phyloP scores from a whole-genome alignment of 2,113 vertebrate species.

The Antennarius striatus region DNA sequence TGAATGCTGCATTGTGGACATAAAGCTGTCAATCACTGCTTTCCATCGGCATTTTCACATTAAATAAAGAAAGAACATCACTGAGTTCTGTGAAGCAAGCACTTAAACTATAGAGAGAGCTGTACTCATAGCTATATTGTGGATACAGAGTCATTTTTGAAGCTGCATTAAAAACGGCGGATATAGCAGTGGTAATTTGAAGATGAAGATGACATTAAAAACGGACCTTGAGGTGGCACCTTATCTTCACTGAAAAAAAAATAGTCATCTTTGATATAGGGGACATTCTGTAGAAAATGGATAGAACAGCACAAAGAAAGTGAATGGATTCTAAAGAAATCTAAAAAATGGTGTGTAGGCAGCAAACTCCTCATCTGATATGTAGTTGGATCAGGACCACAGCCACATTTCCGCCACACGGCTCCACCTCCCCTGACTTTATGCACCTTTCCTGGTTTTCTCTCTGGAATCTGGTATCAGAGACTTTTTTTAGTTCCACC shows the following conservation, averaged over 20 bases:
- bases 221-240: slow-evolving; percentile 1
- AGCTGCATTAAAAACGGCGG: neutral
- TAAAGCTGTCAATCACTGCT: slow-evolving; percentile 17
- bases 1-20: slow-evolving; percentile 17
- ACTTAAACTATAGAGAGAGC: neutral
- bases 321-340: slow-evolving; percentile 19
- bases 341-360: neutral
- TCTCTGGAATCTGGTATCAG: too few species aligned
- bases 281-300: slow-evolving; percentile 18
- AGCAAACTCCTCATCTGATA: too few species aligned
- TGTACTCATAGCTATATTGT: neutral
- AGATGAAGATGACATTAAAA: too few species aligned
- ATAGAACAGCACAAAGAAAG: slow-evolving; percentile 6
- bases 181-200: too few species aligned
- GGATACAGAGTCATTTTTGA: neutral
- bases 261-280: slow-evolving; percentile 13
- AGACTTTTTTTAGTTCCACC: too few species aligned
- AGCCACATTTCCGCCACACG: too few species aligned
- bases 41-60: slow-evolving; percentile 2
- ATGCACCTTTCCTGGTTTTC: too few species aligned
- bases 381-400: too few species aligned
- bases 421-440: too few species aligned
- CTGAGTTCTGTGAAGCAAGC: neutral
- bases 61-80: neutral
- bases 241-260: slow-evolving; percentile 25